Base-by-base conservation (phyloP, 2,888 invertebrate genomes). In the Chorisops tibialis region DNA sequence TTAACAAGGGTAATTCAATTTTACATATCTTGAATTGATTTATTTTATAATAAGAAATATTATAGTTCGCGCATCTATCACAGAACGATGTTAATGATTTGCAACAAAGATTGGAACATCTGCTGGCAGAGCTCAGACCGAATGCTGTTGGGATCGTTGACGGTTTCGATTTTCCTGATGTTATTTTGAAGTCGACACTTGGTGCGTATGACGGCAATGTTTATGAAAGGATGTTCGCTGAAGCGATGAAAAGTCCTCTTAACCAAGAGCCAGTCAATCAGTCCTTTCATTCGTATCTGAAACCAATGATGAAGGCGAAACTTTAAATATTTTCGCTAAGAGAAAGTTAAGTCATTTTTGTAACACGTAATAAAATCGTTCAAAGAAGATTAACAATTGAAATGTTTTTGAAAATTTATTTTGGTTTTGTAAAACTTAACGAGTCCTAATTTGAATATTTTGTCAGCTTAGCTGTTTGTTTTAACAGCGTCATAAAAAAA, bases 141-240 rank as follows among this genome's bases (percentile, higher is more conserved):
- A 90, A 96, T 77, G 95, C 94, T 1, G 89, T 97, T 0, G 88
- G 90, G 0, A 80, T 97, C 24, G 96, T 96, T 0, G 97, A 97
- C 77, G 86, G 92, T 16, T 97, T 96, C 75, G 96, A 96, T 75
- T 83, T 93, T 43, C 81, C 86, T 38, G 93, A 94, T 73, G 88
- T 88, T 73, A 85, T 91, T 62, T 78, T 93, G n/a, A 83, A 84
- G 58, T 92, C 91, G 0, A 84, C 89, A 0, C 77, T 93, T 7
- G 93, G 93, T 2, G 83, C 87, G 2, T 91, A 87, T 75, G 93
- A 93, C 78, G 93, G 93, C 0, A 87, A 89, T 68, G 93, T 93
- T 5, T 93, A 93, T 76, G 88, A 92, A 72, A 83, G 89, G 19
- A 82, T 93, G 52, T 90, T 87, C 77, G 86, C 83, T 63, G 90